Evolutionary conservation across 2,113 vertebrate genomes (phyloP), one percentile per base, ranked within the genome.

Genomic region (Chlorodrepanis virens): DNA sequence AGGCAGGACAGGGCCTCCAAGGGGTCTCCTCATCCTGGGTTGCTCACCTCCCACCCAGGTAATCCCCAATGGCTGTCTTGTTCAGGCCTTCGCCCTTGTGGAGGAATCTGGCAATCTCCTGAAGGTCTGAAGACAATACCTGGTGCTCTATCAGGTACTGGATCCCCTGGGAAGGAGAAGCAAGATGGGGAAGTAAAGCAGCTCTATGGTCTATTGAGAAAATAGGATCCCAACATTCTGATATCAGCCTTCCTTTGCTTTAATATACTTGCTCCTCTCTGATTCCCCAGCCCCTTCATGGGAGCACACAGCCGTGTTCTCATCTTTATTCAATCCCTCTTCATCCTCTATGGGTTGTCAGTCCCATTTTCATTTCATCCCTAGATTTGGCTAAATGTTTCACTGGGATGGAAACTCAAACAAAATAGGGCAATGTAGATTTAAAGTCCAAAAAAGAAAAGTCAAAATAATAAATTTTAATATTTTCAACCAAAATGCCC

Each of bases 21-120:
- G 71, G 16, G 23, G 4, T 57, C 19, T 72, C 59, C 67, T 81
- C 39, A 39, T 22, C 47, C 60, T 61, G 50, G 7, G 11, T 13
- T 77, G 60, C 98, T 98, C 90, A 99, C 99, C 99, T 99, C 79
- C 99, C 98, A 82, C 99, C 99, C 24, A 99, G 91, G 95, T 99
- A 99, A 82, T 98, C 98, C 74, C 99, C 99, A 8, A 99, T 99
- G 84, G 99, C 99, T 3, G 98, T 99, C 97, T 99, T 99, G 97
- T 99, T 99, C 94, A 99, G 98, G 31, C 99, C 99, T 85, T 99
- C 99, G 14, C 99, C 99, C 87, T 99, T 99, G 97, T 99, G 98
- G 45, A 99, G 98, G 97, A 99, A 99, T 84, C 95, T 98, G 12
- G 99, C 99, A 0, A 99, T 98, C 50, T 98, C 96, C 37, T 96